These are phyloP conservation scores for Actinia equina DNA, from an alignment of 64 coral and sea anemone species.

Conservation along the genomic window DNA sequence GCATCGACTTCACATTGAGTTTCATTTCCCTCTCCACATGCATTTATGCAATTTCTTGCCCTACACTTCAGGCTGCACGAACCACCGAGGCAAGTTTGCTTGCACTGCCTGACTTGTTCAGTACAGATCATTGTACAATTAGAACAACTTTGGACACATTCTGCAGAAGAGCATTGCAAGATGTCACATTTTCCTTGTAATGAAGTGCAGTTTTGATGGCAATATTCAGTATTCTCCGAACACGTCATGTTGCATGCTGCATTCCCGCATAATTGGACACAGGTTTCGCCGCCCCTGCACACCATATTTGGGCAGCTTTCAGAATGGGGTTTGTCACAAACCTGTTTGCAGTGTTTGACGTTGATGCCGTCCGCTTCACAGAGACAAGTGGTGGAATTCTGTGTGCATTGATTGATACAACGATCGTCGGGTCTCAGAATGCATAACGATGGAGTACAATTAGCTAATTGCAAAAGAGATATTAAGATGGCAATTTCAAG, in stretches of 20 bases:
- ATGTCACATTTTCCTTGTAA: neutral
- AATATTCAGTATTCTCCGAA: neutral
- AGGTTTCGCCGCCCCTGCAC: neutral
- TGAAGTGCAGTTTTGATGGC: constrained; percentile 3
- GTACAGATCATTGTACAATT: constrained; percentile 28
- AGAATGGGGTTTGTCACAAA: neutral
- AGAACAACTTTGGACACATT: neutral
- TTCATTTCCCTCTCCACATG: neutral
- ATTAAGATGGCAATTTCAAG: neutral
- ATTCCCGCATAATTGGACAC: neutral
- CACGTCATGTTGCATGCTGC: constrained; percentile 4
- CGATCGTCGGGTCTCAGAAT: neutral
- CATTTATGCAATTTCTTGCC: constrained; percentile 6
- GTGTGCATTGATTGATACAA: neutral
- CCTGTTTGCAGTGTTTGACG: constrained; percentile 1
- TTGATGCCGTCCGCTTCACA: neutral
- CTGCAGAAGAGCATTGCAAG: neutral
- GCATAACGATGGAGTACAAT: neutral
- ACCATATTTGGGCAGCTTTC: neutral
- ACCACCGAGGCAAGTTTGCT: constrained; percentile 12
- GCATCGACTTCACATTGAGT: neutral
- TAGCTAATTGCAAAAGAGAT: neutral
- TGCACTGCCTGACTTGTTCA: neutral
- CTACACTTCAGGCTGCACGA: neutral
- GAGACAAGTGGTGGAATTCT: neutral